Conservation (phyloP, 2,888 invertebrate species). For the Agrochola lota region DNA sequence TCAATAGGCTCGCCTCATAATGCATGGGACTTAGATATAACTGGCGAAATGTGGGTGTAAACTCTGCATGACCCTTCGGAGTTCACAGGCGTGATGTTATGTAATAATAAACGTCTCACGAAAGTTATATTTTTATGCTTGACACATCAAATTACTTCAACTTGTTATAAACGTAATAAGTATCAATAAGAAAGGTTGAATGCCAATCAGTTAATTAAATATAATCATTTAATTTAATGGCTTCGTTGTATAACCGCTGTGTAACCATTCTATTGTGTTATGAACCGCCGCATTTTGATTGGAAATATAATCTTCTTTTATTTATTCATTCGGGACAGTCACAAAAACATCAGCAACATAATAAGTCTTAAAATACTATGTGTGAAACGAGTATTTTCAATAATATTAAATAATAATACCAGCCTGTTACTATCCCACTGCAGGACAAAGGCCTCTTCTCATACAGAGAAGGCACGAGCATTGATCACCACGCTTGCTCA, state of each 20-base stretch:
- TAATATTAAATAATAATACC: too few species aligned
- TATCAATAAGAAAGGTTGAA: neutral
- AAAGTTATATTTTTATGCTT: neutral
- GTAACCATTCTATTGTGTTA: neutral
- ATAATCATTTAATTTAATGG: conserved; percentile 14
- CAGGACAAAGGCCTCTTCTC: too few species aligned
- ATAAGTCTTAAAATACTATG: too few species aligned
- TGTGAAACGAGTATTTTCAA: too few species aligned
- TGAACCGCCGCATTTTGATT: neutral
- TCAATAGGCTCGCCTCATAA: too few species aligned
- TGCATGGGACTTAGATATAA: too few species aligned
- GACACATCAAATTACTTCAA: neutral
- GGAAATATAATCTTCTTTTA: neutral
- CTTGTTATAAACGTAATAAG: neutral
- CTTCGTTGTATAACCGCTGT: neutral
- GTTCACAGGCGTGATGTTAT: neutral
- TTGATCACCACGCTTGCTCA: too few species aligned
- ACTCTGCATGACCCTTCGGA: too few species aligned
- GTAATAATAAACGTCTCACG: neutral
- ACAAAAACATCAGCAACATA: too few species aligned
- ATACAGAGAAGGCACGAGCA: too few species aligned
- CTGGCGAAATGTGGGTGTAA: too few species aligned
- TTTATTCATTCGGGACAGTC: neutral
- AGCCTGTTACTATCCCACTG: too few species aligned
- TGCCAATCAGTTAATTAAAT: conserved; percentile 12